phyloP scores from a whole-genome alignment of 1,140 invertebrate species.

The Neodiprion lecontei region DNA sequence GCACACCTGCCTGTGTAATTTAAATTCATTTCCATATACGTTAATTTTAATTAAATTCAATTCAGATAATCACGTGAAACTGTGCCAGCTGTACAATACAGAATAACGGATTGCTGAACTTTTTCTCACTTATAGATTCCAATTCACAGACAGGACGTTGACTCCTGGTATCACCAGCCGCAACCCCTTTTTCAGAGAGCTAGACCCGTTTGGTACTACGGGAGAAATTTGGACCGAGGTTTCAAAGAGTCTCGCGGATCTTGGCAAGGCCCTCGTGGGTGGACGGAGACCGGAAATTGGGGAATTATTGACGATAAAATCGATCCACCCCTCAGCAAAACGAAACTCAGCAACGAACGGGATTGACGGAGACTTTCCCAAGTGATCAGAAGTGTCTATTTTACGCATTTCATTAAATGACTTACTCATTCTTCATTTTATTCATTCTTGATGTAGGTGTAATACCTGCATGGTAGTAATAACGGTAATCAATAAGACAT shows the following conservation, averaged over 20 bases:
- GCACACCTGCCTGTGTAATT: too few species aligned
- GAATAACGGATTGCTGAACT: not conserved
- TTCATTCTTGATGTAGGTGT: too few species aligned
- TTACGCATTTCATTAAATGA: too few species aligned
- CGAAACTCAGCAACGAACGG: slow-evolving; percentile 19
- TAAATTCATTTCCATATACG: too few species aligned
- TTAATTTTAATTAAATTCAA: not conserved
- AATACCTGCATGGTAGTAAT: too few species aligned
- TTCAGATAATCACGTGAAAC: not conserved
- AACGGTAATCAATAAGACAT: too few species aligned
- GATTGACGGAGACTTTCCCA: not conserved
- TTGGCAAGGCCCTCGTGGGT: not conserved
- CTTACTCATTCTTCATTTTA: too few species aligned
- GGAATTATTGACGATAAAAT: slow-evolving; percentile 42
- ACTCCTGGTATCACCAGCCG: slow-evolving; percentile 14
- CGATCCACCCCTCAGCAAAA: slow-evolving; percentile 39
- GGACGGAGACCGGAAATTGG: slow-evolving; percentile 24
- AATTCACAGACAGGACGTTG: slow-evolving; percentile 14
- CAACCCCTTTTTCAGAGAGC: not conserved
- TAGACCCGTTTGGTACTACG: not conserved
- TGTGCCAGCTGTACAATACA: not conserved
- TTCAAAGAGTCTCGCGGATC: not conserved
- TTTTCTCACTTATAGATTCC: not conserved
- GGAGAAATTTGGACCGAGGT: not conserved
- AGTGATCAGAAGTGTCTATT: too few species aligned